These are phyloP conservation scores for Lagorchestes hirsutus DNA, from an alignment of 2,797 vertebrate species.

Conservation along the genomic window DNA sequence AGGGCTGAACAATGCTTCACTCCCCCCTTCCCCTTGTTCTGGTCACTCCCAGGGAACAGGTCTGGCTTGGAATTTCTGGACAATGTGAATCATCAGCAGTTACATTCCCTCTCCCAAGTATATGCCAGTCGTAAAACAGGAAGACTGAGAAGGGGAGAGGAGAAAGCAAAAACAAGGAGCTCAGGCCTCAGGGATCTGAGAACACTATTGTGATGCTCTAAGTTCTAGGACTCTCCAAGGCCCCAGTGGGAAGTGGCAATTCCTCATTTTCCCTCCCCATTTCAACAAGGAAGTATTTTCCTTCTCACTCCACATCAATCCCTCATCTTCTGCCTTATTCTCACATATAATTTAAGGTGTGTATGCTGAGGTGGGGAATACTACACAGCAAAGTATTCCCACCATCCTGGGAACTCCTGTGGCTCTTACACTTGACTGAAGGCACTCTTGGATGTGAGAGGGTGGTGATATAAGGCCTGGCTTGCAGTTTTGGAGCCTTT, in stretches of 20 bases:
- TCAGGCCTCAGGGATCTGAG: neutral
- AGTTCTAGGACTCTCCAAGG: neutral
- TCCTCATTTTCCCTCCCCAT: neutral
- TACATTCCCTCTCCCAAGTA: neutral
- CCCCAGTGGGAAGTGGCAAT: neutral
- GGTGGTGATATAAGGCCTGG: neutral
- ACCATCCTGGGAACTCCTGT: neutral
- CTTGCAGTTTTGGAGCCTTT: neutral
- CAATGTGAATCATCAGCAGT: neutral
- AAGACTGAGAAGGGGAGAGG: neutral
- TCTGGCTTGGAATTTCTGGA: neutral
- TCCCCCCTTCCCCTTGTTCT: neutral
- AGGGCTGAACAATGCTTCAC: neutral
- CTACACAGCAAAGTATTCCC: neutral
- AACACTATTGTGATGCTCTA: neutral
- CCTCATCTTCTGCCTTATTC: neutral
- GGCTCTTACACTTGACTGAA: neutral
- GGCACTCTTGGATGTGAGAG: neutral
- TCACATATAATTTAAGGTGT: neutral
- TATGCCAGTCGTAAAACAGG: neutral
- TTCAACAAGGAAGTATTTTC: neutral
- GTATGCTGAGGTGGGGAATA: neutral
- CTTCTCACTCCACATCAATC: neutral
- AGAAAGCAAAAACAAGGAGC: neutral
- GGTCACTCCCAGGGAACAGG: neutral